Evolutionary conservation across 2,113 vertebrate genomes (phyloP).

Genomic region (Oenanthe melanoleuca): DNA sequence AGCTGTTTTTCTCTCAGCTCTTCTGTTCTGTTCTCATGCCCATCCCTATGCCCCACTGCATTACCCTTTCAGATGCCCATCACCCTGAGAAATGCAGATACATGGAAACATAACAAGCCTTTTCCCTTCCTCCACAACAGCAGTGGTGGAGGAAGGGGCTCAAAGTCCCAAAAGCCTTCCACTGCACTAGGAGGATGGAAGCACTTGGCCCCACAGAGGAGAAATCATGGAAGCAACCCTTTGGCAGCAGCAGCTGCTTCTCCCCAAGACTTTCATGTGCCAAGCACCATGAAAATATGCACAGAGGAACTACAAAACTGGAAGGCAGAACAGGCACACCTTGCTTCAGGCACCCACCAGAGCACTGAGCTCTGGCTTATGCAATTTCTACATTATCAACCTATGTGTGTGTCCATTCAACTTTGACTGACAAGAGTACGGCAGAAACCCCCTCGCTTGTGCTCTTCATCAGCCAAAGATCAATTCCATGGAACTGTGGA

Average conservation of each 20-base stretch:
- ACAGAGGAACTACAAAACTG: not conserved
- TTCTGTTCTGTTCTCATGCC: not conserved
- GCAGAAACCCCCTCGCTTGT: rapidly evolving
- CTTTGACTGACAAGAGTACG: rapidly evolving
- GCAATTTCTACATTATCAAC: not conserved
- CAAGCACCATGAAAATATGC: not conserved
- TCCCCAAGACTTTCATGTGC: not conserved
- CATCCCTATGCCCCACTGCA: not conserved
- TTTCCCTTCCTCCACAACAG: not conserved
- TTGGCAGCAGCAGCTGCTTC: not conserved
- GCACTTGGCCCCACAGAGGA: not conserved
- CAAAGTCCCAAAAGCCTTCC: not conserved
- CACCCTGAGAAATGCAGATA: not conserved
- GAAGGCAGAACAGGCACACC: not conserved
- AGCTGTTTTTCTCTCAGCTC: not conserved
- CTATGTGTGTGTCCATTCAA: not conserved
- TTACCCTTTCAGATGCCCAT: not conserved
- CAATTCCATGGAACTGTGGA: rapidly evolving
- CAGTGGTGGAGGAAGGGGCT: not conserved
- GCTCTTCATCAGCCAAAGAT: not conserved
- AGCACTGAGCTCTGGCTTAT: not conserved
- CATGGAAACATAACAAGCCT: not conserved
- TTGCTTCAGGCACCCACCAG: not conserved
- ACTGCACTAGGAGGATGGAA: not conserved
- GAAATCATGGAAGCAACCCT: not conserved